These are phyloP conservation scores for Germaria angustata DNA, from an alignment of 2,888 invertebrate species.

Conservation along the genomic window DNA sequence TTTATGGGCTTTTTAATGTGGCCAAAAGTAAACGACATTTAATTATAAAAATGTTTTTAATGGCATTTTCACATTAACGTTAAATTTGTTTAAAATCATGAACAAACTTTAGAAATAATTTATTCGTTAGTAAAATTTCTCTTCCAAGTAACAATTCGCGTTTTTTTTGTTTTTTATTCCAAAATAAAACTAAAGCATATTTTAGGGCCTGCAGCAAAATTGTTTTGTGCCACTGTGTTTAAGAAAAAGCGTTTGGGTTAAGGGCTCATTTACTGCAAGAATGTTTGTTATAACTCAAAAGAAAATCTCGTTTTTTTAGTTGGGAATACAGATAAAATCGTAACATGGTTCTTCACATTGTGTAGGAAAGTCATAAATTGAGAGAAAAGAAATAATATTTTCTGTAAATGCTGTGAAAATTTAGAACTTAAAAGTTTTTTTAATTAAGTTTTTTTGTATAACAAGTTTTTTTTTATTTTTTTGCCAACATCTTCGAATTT, in stretches of 20 bases:
- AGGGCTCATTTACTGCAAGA: no score
- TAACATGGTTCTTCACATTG: no score
- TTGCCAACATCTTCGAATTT: no score
- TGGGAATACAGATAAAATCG: no score
- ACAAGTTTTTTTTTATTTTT: no score
- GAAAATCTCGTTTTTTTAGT: no score
- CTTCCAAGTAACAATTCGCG: neutral
- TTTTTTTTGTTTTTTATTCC: neutral
- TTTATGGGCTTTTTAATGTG: slow-evolving; percentile 79
- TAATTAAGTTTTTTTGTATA: no score
- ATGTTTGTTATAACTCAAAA: no score
- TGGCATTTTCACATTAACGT: slow-evolving; percentile 79
- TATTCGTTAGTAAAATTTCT: slow-evolving; percentile 1
- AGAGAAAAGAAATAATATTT: no score
- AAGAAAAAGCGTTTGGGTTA: neutral
- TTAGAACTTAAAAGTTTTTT: no score
- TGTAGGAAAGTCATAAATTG: no score
- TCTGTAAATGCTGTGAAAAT: no score
- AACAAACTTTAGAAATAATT: slow-evolving; percentile 20
- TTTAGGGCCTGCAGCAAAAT: slow-evolving; percentile 17
- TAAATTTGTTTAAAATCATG: slow-evolving; percentile 67
- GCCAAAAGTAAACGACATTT: slow-evolving; percentile 79
- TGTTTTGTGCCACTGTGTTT: neutral
- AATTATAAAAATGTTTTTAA: slow-evolving; percentile 78
- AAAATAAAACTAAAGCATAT: slow-evolving; percentile 41